Evolutionary conservation across 2,113 vertebrate genomes (phyloP), one percentile per base, ranked within the genome.

Genomic region (Pseudolaguvia tuberculata): DNA sequence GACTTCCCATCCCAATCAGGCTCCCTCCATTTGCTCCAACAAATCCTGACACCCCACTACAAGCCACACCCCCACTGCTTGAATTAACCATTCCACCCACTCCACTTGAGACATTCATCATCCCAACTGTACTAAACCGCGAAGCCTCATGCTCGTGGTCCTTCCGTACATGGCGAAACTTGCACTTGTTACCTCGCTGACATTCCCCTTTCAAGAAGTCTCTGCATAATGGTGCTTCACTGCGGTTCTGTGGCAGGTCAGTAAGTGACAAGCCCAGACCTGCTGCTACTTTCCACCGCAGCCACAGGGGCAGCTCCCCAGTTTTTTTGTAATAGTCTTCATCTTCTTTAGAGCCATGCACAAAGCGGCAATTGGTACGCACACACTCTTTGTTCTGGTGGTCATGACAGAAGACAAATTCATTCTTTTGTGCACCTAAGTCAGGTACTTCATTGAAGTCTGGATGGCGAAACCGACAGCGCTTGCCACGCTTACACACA

Each of bases 371-470:
- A 87, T 92, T 98, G 80, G 93, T 88, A 8, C 96, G 95, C 66
- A 93, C 92, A 12, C 96, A 99, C 79, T 98, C 94, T 80, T 96
- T 97, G 85, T 98, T 98, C 87, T 98, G 96, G 85, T 98, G 92
- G 82, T 98, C 96, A 35, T 99, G 96, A 86, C 97, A 98, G 87
- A 99, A 98, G 81, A 98, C 94, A 85, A 99, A 98, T 58, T 99
- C 96, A 2, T 98, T 98, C 89, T 97, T 98, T 83, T 96, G 94
- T 68, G 97, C 95, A 0, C 96, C 96, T 78, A 97, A 80, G 85
- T 98, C 96, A 20, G 94, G 93, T 3, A 98, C 96, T 76, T 98
- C 94, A 5, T 90, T 95, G 58, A 95, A 93, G 86, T 96, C 95
- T 1, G 95, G 97, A 85, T 98, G 97, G 0, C 91, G 92, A 70